Conservation (phyloP, 1,140 invertebrate genomes). For the Papilio polytes region DNA sequence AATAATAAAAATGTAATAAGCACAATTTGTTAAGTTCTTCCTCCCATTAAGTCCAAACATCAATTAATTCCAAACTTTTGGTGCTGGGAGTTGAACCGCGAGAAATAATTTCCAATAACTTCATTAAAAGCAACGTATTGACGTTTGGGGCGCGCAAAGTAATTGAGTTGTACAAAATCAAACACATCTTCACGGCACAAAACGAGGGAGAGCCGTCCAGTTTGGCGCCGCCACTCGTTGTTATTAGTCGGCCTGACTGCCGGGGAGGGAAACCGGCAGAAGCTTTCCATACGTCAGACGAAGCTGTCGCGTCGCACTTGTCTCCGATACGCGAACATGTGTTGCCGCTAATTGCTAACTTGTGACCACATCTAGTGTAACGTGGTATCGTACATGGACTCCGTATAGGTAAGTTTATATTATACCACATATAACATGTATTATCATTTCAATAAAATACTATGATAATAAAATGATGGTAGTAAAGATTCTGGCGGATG, state of each 20-base stretch:
- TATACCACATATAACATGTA: constrained; percentile 42
- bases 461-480: constrained; percentile 56
- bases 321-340: constrained; percentile 41
- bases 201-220: constrained; percentile 43
- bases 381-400: constrained; percentile 2
- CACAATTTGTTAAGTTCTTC: neutral
- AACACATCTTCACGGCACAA: constrained; percentile 45
- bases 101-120: constrained; percentile 27
- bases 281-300: constrained; percentile 51
- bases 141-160: constrained; percentile 45
- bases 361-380: constrained; percentile 26
- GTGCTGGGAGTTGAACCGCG: neutral
- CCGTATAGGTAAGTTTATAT: constrained; percentile 47
- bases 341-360: constrained; percentile 42
- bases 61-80: constrained; percentile 5
- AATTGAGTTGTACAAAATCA: constrained; percentile 51
- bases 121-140: constrained; percentile 41
- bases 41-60: neutral
- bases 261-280: constrained; percentile 47
- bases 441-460: constrained; percentile 54
- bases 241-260: constrained; percentile 28
- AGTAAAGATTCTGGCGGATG: constrained; percentile 57
- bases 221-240: constrained; percentile 40
- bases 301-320: constrained; percentile 48
- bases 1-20: neutral